These are phyloP conservation scores for Hecatera dysodea DNA, from an alignment of 2,888 invertebrate species.

Conservation along the genomic window DNA sequence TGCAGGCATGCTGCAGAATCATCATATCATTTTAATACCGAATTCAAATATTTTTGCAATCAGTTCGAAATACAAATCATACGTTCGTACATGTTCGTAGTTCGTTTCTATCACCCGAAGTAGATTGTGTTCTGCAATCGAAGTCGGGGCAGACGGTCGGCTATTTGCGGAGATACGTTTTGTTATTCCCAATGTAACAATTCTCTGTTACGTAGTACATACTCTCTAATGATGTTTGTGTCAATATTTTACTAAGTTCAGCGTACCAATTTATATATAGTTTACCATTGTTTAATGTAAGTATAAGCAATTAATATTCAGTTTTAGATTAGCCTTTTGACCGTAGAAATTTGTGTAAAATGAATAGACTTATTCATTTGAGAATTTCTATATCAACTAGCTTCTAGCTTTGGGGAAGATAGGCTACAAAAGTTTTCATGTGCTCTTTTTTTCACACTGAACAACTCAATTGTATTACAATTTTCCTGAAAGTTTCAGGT, in stretches of 20 bases:
- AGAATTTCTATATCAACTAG: no score
- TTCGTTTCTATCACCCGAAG: conserved; percentile 55
- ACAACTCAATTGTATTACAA: no score
- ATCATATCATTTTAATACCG: neutral
- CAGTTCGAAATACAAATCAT: conserved; percentile 30
- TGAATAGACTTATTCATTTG: no score
- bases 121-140: conserved; percentile 71
- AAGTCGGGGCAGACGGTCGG: conserved; percentile 73
- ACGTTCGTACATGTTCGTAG: conserved; percentile 24
- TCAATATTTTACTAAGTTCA: conserved; percentile 50
- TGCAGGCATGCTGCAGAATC: no score
- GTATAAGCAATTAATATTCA: no score
- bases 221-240: conserved; percentile 59
- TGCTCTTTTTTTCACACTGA: no score
- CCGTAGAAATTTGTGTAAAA: no score
- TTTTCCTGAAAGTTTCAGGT: neutral
- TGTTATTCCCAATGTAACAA: conserved; percentile 80
- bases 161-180: conserved; percentile 80
- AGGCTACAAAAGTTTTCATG: no score
- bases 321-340: neutral
- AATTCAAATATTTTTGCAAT: conserved; percentile 12
- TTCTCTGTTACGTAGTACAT: conserved; percentile 73
- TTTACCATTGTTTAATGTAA: neutral
- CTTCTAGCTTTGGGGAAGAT: no score
- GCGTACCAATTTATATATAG: neutral